A percentile compares a stretch with the other conserved stretches of the same genome.
Evolutionary conservation across 1,140 invertebrate species (phyloP).

Genomic region (Sitodiplosis mosellana): DNA sequence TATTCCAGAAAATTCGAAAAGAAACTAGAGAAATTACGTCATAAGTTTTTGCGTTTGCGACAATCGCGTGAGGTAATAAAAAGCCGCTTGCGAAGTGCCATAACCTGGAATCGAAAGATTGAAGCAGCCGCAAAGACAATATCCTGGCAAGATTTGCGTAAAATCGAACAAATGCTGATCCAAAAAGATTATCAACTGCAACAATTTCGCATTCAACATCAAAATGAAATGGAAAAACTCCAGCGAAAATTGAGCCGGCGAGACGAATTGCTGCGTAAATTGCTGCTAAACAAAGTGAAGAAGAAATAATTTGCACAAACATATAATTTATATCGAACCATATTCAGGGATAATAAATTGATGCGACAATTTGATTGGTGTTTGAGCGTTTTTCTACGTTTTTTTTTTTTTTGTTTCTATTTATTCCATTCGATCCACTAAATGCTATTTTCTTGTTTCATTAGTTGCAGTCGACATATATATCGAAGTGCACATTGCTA

Average conservation of each 20-base stretch:
- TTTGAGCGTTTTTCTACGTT: too few species aligned
- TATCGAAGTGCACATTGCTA: too few species aligned
- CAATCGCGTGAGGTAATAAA: neutral
- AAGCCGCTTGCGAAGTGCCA: constrained; percentile 8
- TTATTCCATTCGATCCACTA: too few species aligned
- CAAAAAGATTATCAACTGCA: constrained; percentile 23
- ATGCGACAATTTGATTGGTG: too few species aligned
- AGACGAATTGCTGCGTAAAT: constrained; percentile 17
- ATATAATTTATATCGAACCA: too few species aligned
- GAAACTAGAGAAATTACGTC: neutral
- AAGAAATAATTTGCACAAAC: neutral
- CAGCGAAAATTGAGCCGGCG: constrained; percentile 19
- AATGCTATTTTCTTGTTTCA: too few species aligned
- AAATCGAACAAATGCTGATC: constrained; percentile 18
- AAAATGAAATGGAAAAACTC: constrained; percentile 18
- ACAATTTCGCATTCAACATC: constrained; percentile 15
- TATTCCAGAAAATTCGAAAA: neutral
- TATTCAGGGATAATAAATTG: too few species aligned
- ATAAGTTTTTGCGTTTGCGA: neutral
- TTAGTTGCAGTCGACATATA: too few species aligned
- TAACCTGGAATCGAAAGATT: constrained; percentile 15
- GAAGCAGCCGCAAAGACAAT: constrained; percentile 15
- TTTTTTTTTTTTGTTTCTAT: too few species aligned
- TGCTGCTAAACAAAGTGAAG: constrained; percentile 1
- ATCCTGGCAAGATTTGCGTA: constrained; percentile 19